These are phyloP conservation scores for Leptinotarsa juncta DNA, from an alignment of 2,888 invertebrate species.

Conservation along the genomic window DNA sequence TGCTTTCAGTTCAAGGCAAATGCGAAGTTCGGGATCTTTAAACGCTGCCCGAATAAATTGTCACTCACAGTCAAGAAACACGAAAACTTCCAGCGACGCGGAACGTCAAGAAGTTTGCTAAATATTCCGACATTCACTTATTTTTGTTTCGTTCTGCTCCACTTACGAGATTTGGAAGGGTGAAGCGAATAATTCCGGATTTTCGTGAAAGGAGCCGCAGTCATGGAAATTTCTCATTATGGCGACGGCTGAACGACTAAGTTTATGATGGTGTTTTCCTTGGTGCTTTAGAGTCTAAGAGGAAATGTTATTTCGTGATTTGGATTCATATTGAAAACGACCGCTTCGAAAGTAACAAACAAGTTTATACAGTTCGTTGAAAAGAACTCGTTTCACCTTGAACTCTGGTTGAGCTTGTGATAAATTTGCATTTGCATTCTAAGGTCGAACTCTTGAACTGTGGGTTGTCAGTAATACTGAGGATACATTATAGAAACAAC, in stretches of 20 bases:
- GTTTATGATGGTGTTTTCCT: not conserved
- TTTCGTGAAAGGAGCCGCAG: conserved; percentile 5
- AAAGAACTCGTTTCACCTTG: too few species aligned
- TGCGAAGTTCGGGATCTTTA: not conserved
- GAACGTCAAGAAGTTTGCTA: conserved; percentile 32
- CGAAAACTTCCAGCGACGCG: conserved; percentile 10
- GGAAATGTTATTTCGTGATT: too few species aligned
- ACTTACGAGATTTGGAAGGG: not conserved
- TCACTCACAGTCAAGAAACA: conserved; percentile 24
- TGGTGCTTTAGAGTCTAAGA: not conserved
- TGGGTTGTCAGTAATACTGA: too few species aligned
- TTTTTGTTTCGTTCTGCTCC: conserved; percentile 27
- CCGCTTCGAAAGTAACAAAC: too few species aligned
- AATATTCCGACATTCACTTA: conserved; percentile 31
- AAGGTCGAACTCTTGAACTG: too few species aligned
- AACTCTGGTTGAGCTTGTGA: too few species aligned
- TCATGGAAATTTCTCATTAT: conserved; percentile 14
- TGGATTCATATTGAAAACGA: too few species aligned
- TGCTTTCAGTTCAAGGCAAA: conserved; percentile 13
- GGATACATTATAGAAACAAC: too few species aligned
- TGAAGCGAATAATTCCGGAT: not conserved
- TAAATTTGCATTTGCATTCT: too few species aligned
- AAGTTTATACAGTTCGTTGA: too few species aligned
- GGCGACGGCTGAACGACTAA: not conserved
- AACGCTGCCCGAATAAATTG: conserved; percentile 25